Evolutionary conservation across 2,113 vertebrate species (phyloP).

Genomic region (Toxotes chatareus): DNA sequence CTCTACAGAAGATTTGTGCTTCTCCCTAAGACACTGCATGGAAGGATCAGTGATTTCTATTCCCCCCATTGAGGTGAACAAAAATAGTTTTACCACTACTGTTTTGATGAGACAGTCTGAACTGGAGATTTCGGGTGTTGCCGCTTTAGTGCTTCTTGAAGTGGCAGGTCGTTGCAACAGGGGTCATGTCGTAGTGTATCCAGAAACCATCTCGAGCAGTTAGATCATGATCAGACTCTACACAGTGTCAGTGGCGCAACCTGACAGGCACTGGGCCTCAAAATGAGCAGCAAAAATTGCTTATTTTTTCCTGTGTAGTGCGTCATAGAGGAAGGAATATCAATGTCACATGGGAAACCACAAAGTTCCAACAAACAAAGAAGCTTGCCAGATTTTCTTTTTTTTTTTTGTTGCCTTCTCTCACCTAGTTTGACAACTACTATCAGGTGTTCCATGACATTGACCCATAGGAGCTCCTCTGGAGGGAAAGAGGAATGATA

Average conservation of each 20-base stretch:
- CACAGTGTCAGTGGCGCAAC: neutral
- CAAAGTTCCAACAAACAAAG: neutral
- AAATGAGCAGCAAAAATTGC: neutral
- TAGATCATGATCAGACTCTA: neutral
- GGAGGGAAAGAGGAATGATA: neutral
- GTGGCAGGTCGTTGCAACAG: neutral
- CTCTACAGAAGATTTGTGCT: slow-evolving; percentile 13
- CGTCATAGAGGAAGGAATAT: neutral
- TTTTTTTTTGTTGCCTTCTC: neutral
- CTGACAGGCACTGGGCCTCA: neutral
- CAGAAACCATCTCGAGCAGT: neutral
- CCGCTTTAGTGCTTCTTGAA: neutral
- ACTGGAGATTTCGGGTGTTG: slow-evolving; percentile 12
- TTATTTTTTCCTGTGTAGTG: neutral
- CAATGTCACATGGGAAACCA: neutral
- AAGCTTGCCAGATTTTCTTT: neutral
- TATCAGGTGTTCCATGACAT: neutral
- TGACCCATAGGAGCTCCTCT: neutral
- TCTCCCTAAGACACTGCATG: slow-evolving; percentile 26
- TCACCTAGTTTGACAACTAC: neutral
- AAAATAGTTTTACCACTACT: neutral
- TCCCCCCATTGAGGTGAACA: neutral
- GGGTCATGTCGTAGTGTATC: neutral
- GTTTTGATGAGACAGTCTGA: slow-evolving; percentile 20
- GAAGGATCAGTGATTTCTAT: slow-evolving; percentile 27